Conservation (phyloP, 1,140 invertebrate species). For the Heliconius melpomene region DNA sequence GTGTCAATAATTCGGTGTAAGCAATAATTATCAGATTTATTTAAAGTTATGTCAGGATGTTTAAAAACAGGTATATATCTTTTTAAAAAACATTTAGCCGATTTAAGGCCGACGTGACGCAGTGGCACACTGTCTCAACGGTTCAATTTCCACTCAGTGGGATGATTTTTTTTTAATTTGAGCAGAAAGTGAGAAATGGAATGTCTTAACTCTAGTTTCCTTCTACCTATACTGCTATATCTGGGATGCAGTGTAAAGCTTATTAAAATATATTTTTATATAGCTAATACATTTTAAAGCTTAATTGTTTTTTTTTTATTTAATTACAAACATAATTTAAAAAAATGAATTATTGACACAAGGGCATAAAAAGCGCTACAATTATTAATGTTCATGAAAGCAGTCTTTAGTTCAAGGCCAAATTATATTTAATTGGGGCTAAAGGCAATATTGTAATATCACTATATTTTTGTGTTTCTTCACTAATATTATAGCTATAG, state of each 20-base stretch:
- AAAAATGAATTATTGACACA: neutral
- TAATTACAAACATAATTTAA: neutral
- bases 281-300: neutral
- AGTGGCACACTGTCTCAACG: too few relatives aligned
- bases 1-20: neutral
- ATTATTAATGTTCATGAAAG: constrained; percentile 43
- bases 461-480: constrained; percentile 20
- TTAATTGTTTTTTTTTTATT: too few relatives aligned
- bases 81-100: too few relatives aligned
- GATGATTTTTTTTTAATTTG: too few relatives aligned
- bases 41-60: too few relatives aligned
- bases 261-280: neutral
- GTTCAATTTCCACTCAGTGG: too few relatives aligned
- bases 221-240: too few relatives aligned
- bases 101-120: too few relatives aligned
- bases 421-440: constrained; percentile 35
- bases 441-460: constrained; percentile 48
- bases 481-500: neutral
- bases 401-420: constrained; percentile 56
- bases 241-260: neutral
- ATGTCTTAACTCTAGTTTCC: neutral
- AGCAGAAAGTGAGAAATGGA: too few relatives aligned
- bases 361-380: constrained; percentile 2
- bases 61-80: too few relatives aligned
- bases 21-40: too few relatives aligned